Percentiles rank a stretch among this genome's conserved stretches.
Conservation (phyloP, 2,113 vertebrate genomes). For the Ondatra zibethicus region DNA sequence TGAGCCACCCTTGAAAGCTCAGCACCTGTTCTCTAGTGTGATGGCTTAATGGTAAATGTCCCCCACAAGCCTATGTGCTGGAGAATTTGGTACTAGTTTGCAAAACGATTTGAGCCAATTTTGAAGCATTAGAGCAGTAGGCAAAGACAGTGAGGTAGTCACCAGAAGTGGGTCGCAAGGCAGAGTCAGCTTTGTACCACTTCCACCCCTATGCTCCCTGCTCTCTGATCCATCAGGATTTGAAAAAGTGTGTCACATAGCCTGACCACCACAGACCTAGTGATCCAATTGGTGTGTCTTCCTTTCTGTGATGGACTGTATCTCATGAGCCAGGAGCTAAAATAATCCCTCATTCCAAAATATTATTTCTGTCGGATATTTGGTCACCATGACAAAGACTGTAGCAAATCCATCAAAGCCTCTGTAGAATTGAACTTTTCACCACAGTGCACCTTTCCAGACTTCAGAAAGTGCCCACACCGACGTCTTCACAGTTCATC, state of each 20-base stretch:
- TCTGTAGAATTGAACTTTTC: background rate
- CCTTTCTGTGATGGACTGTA: background rate
- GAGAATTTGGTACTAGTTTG: background rate
- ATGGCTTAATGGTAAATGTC: background rate
- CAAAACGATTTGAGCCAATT: background rate
- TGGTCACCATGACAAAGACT: background rate
- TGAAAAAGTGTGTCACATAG: background rate
- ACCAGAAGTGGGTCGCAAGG: no score
- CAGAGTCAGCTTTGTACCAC: background rate
- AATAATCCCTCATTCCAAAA: background rate
- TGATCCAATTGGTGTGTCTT: background rate
- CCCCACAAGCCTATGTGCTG: background rate
- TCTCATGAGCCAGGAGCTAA: background rate
- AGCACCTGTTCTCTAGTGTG: background rate
- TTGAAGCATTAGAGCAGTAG: background rate
- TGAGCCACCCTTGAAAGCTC: background rate
- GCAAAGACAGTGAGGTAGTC: background rate
- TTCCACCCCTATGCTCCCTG: background rate
- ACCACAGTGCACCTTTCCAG: background rate
- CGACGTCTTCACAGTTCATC: background rate
- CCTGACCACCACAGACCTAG: background rate
- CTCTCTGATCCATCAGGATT: no score
- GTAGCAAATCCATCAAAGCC: background rate
- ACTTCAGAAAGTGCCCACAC: background rate
- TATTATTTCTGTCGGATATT: background rate